Conservation (phyloP, 2,888 invertebrate species). For the Trachelus troglodyta region DNA sequence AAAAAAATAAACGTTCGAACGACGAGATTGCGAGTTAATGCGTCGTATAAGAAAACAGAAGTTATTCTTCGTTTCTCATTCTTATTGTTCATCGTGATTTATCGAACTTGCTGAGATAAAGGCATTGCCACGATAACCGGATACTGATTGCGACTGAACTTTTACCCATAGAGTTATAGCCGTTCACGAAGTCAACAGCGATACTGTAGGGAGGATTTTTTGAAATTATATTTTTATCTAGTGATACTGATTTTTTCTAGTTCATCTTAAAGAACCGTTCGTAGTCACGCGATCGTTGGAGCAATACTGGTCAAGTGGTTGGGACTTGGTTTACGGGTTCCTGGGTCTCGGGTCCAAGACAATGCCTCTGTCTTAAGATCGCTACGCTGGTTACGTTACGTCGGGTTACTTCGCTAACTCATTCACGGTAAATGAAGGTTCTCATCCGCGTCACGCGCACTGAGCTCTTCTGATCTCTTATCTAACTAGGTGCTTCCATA, state of each 20-base stretch:
- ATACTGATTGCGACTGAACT: neutral
- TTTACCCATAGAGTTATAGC: neutral
- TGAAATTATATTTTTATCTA: neutral
- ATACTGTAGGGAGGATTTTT: neutral
- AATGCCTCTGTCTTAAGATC: constrained; percentile 39
- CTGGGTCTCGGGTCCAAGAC: constrained; percentile 30
- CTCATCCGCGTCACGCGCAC: constrained; percentile 49
- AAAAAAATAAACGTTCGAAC: neutral
- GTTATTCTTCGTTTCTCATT: neutral
- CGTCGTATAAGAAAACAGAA: neutral
- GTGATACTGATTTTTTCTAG: neutral
- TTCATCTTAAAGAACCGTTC: constrained; percentile 28
- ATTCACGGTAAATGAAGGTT: constrained; percentile 46
- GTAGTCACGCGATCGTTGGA: constrained; percentile 39
- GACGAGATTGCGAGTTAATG: neutral
- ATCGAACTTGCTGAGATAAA: neutral
- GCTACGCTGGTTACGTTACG: constrained; percentile 10
- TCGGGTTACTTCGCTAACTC: constrained; percentile 27
- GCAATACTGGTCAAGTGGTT: constrained; percentile 36
- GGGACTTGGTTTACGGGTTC: neutral
- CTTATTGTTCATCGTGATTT: neutral
- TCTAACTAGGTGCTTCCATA: constrained; percentile 23
- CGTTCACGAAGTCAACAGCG: neutral
- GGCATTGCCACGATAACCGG: neutral
- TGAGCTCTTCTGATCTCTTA: constrained; percentile 42